Evolutionary conservation across 2,113 vertebrate genomes (phyloP).

Genomic region (Chaetura pelagica): DNA sequence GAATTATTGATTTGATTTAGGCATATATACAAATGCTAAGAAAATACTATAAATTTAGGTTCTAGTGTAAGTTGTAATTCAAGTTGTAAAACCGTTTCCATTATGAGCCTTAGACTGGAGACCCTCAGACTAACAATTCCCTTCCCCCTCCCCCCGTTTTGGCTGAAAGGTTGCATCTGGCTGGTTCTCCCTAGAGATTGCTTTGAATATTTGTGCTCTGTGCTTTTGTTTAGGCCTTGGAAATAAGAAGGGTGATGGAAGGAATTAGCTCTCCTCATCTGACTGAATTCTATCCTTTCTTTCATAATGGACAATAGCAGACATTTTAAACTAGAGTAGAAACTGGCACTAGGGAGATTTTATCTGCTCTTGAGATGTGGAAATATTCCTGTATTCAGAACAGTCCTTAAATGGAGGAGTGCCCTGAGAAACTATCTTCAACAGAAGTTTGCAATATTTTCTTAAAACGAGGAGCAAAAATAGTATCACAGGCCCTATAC

Average conservation of each 20-base stretch:
- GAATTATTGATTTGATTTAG: constrained; percentile 52
- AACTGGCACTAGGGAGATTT: background rate
- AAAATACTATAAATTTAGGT: constrained; percentile 4
- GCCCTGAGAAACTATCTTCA: background rate
- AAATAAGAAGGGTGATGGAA: background rate
- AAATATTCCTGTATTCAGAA: background rate
- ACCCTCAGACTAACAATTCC: background rate
- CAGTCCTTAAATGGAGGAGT: background rate
- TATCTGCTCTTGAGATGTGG: background rate
- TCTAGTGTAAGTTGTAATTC: constrained; percentile 19
- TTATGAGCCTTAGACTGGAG: background rate
- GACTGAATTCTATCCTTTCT: background rate
- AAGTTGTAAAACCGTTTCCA: background rate
- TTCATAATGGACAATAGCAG: background rate
- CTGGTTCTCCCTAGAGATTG: background rate
- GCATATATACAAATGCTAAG: constrained; percentile 26
- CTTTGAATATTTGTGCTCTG: background rate
- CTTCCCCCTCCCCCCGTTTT: background rate
- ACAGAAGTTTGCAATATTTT: background rate
- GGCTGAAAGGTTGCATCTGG: background rate
- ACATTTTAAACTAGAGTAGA: background rate
- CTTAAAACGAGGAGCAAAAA: background rate
- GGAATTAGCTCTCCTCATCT: background rate
- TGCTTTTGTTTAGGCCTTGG: background rate
- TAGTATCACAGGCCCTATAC: background rate